These are phyloP conservation scores for Manis javanica DNA, from an alignment of 2,797 vertebrate species.

Conservation along the genomic window DNA sequence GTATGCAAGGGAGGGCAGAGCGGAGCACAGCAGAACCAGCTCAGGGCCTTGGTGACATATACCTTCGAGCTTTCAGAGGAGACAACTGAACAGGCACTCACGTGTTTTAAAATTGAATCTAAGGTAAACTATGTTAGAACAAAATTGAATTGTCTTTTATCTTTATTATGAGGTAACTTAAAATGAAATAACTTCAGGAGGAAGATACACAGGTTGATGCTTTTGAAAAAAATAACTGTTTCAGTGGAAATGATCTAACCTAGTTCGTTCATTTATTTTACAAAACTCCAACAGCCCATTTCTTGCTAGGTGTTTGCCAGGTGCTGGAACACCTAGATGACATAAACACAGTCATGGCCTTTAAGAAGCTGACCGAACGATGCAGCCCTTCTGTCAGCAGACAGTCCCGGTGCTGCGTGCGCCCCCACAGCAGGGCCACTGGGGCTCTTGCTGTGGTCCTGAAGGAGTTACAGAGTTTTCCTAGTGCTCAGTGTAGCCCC, in stretches of 20 bases:
- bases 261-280: background rate
- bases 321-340: background rate
- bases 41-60: background rate
- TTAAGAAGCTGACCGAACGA: background rate
- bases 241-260: background rate
- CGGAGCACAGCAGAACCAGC: background rate
- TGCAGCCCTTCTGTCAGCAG: fast-evolving
- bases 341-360: background rate
- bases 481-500: background rate
- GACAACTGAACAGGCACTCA: background rate
- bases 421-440: too few relatives aligned
- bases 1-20: background rate
- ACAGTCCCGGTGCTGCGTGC: background rate
- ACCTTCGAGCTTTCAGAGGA: background rate
- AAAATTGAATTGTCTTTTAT: background rate
- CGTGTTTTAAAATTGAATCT: background rate
- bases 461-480: background rate
- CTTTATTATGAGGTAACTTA: background rate
- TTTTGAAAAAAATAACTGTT: background rate
- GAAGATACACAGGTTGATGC: background rate
- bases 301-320: background rate
- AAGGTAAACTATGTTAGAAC: background rate
- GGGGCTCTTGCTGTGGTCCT: background rate
- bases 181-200: background rate
- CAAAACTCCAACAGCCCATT: background rate